These are phyloP conservation scores for Phrynosoma platyrhinos DNA, from an alignment of 2,113 vertebrate genomes.

Conservation along the genomic window DNA sequence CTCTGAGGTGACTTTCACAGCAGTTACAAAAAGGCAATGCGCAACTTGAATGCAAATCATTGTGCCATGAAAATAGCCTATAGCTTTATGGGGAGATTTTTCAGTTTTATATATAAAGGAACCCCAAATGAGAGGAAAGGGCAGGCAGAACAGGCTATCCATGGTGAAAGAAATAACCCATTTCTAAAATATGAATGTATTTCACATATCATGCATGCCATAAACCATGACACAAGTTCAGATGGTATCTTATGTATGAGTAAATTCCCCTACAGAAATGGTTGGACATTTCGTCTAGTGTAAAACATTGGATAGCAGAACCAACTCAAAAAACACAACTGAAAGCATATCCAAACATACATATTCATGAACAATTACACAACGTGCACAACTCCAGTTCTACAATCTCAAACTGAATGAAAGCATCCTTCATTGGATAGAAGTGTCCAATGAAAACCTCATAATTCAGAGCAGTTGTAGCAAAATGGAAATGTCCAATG, in stretches of 20 bases:
- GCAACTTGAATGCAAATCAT: conserved; percentile 61
- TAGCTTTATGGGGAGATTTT: background rate
- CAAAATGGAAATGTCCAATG: too few relatives aligned
- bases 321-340: too few relatives aligned
- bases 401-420: too few relatives aligned
- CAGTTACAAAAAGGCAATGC: conserved; percentile 44
- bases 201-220: background rate
- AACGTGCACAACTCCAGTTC: too few relatives aligned
- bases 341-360: too few relatives aligned
- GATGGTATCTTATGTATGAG: too few relatives aligned
- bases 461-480: too few relatives aligned
- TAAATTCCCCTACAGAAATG: too few relatives aligned
- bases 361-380: too few relatives aligned
- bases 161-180: background rate
- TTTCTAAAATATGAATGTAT: background rate
- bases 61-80: conserved; percentile 28
- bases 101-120: background rate
- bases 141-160: background rate
- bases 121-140: background rate
- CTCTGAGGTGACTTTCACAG: conserved; percentile 63
- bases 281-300: too few relatives aligned
- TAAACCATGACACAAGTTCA: background rate
- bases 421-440: too few relatives aligned
- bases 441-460: background rate
- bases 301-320: too few relatives aligned